Evolutionary conservation across 2,113 vertebrate genomes (phyloP).

Genomic region (Synodontis membranacea): DNA sequence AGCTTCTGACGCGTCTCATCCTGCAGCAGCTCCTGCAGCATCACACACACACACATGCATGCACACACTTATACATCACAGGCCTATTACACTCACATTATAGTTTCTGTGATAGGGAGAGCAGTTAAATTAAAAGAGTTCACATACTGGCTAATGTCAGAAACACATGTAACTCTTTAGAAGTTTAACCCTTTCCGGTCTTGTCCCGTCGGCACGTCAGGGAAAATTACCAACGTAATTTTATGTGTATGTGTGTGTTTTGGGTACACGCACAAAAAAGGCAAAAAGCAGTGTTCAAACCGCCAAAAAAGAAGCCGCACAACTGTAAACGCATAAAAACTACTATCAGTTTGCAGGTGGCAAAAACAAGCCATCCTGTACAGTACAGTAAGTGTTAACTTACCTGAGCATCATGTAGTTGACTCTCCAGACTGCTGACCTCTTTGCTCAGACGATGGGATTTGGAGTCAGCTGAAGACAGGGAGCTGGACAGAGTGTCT

Average conservation of each 20-base stretch:
- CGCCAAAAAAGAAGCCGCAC: too few species aligned
- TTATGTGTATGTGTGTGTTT: too few species aligned
- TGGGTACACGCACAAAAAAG: too few species aligned
- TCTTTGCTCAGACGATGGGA: slow-evolving; percentile 82
- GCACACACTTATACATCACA: neutral
- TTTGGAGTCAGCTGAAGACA: slow-evolving; percentile 80
- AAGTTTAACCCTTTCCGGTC: too few species aligned
- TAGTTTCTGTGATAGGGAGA: neutral
- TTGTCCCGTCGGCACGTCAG: too few species aligned
- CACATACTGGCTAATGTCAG: neutral
- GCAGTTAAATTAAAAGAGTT: neutral
- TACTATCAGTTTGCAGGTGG: too few species aligned
- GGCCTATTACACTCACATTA: neutral
- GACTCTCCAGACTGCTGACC: slow-evolving; percentile 78
- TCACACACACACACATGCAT: neutral
- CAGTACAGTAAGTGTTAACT: too few species aligned
- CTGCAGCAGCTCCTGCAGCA: slow-evolving; percentile 79
- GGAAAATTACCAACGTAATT: too few species aligned
- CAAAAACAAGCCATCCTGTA: too few species aligned
- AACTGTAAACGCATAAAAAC: too few species aligned
- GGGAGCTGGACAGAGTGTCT: slow-evolving; percentile 71
- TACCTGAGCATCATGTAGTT: slow-evolving; percentile 86
- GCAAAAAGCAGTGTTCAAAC: too few species aligned
- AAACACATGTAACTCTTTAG: neutral
- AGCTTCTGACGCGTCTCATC: slow-evolving; percentile 87